phyloP scores from a whole-genome alignment of 2,888 invertebrate species.

The Caenorhabditis japonica region DNA sequence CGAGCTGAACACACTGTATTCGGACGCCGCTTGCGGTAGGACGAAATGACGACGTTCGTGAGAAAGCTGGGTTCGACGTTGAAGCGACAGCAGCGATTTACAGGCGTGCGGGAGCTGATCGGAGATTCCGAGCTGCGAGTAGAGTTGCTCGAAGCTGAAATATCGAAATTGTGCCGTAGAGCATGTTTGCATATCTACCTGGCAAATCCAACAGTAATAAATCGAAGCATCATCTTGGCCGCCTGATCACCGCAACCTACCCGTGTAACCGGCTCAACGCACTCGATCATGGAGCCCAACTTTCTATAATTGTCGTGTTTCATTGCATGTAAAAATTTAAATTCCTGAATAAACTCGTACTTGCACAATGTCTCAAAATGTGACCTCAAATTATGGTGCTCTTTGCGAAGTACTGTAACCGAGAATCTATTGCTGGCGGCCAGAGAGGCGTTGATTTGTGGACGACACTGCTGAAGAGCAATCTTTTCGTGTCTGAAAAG shows the following conservation, averaged over 20 bases:
- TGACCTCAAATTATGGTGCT: slow-evolving; percentile 61
- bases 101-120: slow-evolving; percentile 66
- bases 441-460: slow-evolving; percentile 62
- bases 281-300: slow-evolving; percentile 65
- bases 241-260: slow-evolving; percentile 65
- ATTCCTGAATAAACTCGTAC: too few species aligned
- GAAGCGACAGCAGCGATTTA: slow-evolving; percentile 57
- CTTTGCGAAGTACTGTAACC: slow-evolving; percentile 62
- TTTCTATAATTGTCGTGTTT: slow-evolving; percentile 39
- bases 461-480: slow-evolving; percentile 58
- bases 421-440: slow-evolving; percentile 64
- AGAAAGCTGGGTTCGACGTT: slow-evolving; percentile 41
- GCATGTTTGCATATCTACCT: slow-evolving; percentile 53
- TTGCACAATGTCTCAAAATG: slow-evolving; percentile 66
- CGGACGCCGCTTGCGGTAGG: slow-evolving; percentile 34
- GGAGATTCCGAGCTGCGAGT: slow-evolving; percentile 65
- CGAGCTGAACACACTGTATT: slow-evolving; percentile 45
- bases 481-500: slow-evolving; percentile 59
- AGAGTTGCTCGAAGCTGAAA: slow-evolving; percentile 67
- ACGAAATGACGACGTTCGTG: slow-evolving; percentile 48
- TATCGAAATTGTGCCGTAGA: neutral
- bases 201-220: slow-evolving; percentile 68
- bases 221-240: slow-evolving; percentile 66
- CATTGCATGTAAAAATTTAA: neutral
- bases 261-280: slow-evolving; percentile 66